Evolutionary conservation across 2,797 vertebrate species (phyloP).

Genomic region (Oceanodroma leucorhoa): DNA sequence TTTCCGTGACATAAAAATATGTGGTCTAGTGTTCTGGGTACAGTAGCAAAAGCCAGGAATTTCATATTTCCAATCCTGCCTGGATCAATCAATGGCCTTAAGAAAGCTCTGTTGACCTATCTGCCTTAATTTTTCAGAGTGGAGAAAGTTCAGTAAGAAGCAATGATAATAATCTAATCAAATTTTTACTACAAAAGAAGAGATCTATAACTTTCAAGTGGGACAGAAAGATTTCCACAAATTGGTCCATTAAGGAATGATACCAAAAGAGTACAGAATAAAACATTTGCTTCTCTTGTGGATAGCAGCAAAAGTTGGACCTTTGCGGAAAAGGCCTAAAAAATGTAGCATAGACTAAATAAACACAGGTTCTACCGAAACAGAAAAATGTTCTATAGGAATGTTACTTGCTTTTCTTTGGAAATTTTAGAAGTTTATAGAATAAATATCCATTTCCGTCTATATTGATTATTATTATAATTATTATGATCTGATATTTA

Average conservation of each 20-base stretch:
- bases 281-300: neutral
- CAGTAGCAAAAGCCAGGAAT: neutral
- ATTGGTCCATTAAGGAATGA: neutral
- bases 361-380: neutral
- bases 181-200: neutral
- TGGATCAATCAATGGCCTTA: neutral
- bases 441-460: neutral
- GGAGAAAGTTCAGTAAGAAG: neutral
- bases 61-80: neutral
- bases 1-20: neutral
- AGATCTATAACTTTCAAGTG: neutral
- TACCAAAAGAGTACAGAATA: neutral
- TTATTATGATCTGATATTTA: neutral
- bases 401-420: neutral
- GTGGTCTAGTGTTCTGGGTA: neutral
- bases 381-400: neutral
- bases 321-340: neutral
- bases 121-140: neutral
- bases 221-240: neutral
- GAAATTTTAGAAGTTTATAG: neutral
- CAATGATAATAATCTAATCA: neutral
- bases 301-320: neutral
- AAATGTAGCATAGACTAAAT: neutral
- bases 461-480: neutral
- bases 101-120: neutral